Base-by-base conservation (phyloP, 2,888 invertebrate species). In the Acleris laterana region DNA sequence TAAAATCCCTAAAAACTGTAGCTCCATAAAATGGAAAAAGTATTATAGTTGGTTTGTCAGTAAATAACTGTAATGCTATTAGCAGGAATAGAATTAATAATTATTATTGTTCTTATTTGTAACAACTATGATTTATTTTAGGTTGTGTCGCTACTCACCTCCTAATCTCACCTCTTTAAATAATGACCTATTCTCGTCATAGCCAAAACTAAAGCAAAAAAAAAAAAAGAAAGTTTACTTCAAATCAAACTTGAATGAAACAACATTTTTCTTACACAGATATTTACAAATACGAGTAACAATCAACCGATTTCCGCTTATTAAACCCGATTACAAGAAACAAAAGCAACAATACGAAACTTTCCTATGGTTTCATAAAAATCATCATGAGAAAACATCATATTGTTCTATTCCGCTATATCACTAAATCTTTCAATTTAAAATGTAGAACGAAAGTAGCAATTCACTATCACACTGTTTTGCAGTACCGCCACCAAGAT, bases 391-490 rank as follows among this genome's bases (percentile, higher is more conserved):
- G 75, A 77, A 76, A 74, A 64, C 62, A 69, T 76, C 68, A 73
- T 72, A 78, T 76, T 77, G 74, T 72, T 73, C 57, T 69, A 71
- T 73, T 72, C 63, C 70, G 22, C 69, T 73, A 72, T 78, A 80
- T 82, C 78, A 69, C 64, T 68, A 69, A 79, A 81, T 80, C 80
- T 75, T 80, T 78, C 74, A 77, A 80, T 81, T 81, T 79, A 72
- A 77, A 81, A 83, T 80, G 71, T 81, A 65, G 82, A 78, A 79
- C 81, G 79, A 79, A 79, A 79, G 77, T 65, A 64, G 55, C 57
- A 28, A 57, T 32, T 25, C 20, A 5, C 51, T 66, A 62, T 56
- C 66, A 62, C 66, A 66, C 66, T 66, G 66, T 66, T 66, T 66
- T 66, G 61, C 55, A 9, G 51, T 32, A n/a, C 61, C 61, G 44